Evolutionary conservation across 2,888 invertebrate species (phyloP), one percentile per base, ranked within the genome.

Genomic region (Drosophila ustulata): DNA sequence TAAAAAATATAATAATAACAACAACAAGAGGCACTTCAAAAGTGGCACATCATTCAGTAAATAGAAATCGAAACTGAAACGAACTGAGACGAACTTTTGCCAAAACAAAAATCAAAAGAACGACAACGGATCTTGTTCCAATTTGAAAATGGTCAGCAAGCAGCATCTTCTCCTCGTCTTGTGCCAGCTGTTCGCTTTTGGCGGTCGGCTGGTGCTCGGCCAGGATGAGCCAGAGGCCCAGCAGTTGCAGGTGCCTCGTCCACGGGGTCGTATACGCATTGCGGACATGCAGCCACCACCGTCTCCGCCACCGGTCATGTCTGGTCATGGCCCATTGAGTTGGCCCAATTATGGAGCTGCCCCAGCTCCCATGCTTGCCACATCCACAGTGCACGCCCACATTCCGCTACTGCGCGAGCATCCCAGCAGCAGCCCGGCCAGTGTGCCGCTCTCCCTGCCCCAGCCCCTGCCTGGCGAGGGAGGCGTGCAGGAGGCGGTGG

Each of bases 251-350:
- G 56, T 71, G 4, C 82, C 65, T 1, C 66, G 79, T 0, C 79
- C 82, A 1, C 67, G 85, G 26, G 85, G 88, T 25, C 85, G 85
- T 49, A 71, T 89, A 75, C 85, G 85, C 25, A 84, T 89, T 65
- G 67, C 79, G 5, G 81, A 83, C 13, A 66, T 85, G 72, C 73
- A 72, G 41, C 72, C 64, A 9, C 68, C 51, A 6, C 51, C 53
- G 3, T 55, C 64, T 5, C 41, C 50, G 3, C 61, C 55, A 32
- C 25, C 63, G 28, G 32, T 53, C 18, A 18, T 18, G 18, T 49
- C 50, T 18, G 64, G 37, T 4, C 51, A 52, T 5, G 66, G 51
- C 0, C 46, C 55, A 4, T 3, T 49, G 5, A 63, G 37, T 9
- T 78, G 88, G 65, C 75, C 88, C 39, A 69, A 13, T 37, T 77